These are phyloP conservation scores for Drosophila dunni DNA, from an alignment of 1,140 invertebrate species.

Conservation along the genomic window DNA sequence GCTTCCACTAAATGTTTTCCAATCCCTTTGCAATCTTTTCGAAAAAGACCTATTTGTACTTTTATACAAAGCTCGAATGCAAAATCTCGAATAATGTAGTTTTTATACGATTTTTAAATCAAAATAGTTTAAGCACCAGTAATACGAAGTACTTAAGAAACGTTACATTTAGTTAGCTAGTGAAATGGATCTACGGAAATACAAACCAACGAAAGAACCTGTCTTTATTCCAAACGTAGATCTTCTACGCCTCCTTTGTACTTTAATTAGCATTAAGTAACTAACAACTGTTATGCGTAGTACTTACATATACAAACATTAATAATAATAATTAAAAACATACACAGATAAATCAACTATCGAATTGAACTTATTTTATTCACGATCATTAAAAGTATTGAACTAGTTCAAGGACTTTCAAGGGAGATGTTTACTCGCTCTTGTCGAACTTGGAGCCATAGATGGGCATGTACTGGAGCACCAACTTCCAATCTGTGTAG, in stretches of 20 bases:
- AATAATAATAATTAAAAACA: conserved; percentile 17
- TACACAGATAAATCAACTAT: not conserved
- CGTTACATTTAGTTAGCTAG: conserved; percentile 49
- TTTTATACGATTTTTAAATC: conserved; percentile 66
- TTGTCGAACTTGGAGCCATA: conserved; percentile 90
- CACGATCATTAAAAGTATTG: conserved; percentile 54
- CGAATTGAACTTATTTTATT: conserved; percentile 67
- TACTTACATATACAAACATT: conserved; percentile 10
- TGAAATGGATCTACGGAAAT: conserved; percentile 37
- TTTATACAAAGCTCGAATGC: conserved; percentile 46
- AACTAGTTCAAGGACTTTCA: conserved; percentile 30
- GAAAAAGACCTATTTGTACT: conserved; percentile 55
- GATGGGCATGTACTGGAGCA: conserved; percentile 90
- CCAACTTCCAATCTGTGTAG: conserved; percentile 91
- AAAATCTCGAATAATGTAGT: conserved; percentile 43
- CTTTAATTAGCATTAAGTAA: conserved; percentile 8
- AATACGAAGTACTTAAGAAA: conserved; percentile 52
- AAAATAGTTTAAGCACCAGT: conserved; percentile 46
- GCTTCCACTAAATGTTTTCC: conserved; percentile 57
- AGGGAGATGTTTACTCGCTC: conserved; percentile 78
- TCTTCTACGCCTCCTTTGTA: conserved; percentile 40
- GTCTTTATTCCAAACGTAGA: conserved; percentile 25
- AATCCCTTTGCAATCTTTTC: conserved; percentile 50
- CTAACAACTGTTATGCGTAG: conserved; percentile 35
- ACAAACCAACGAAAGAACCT: conserved; percentile 27